phyloP scores from a whole-genome alignment of 1,140 invertebrate species.

The Metopolophium dirhodum region DNA sequence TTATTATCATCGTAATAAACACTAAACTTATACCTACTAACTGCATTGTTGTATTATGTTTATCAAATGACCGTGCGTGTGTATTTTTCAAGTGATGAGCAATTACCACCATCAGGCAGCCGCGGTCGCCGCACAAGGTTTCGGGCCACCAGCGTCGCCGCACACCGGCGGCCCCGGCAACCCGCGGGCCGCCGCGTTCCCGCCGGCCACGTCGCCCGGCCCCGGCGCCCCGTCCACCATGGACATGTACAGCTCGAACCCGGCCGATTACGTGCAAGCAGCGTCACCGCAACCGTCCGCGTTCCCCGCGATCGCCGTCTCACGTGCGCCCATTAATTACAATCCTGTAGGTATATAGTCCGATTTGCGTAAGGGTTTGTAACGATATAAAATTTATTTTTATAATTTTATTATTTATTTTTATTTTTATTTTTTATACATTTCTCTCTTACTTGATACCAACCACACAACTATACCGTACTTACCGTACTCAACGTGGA shows the following conservation, averaged over 20 bases:
- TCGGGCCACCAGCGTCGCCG: constrained; percentile 75
- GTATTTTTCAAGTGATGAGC: constrained; percentile 71
- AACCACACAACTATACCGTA: neutral
- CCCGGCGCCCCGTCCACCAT: constrained; percentile 76
- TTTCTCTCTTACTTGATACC: neutral
- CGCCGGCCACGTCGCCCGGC: constrained; percentile 82
- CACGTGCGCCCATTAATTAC: constrained; percentile 86
- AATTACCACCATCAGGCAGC: constrained; percentile 84
- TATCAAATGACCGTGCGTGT: constrained; percentile 10
- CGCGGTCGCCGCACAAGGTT: constrained; percentile 74
- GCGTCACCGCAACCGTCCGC: constrained; percentile 88
- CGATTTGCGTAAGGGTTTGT: constrained; percentile 48
- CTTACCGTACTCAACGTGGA: neutral
- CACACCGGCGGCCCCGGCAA: constrained; percentile 75
- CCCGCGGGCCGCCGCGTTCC: constrained; percentile 88
- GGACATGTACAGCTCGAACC: constrained; percentile 88
- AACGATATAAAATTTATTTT: constrained; percentile 18
- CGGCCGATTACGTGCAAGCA: constrained; percentile 87
- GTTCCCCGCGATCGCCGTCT: constrained; percentile 88
- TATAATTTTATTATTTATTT: neutral
- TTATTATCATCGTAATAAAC: neutral
- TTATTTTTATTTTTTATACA: neutral
- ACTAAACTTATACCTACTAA: neutral
- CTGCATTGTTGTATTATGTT: neutral
- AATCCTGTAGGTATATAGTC: constrained; percentile 76